These are phyloP conservation scores for Drosophila gunungcola DNA, from an alignment of 1,140 invertebrate species.

Conservation along the genomic window DNA sequence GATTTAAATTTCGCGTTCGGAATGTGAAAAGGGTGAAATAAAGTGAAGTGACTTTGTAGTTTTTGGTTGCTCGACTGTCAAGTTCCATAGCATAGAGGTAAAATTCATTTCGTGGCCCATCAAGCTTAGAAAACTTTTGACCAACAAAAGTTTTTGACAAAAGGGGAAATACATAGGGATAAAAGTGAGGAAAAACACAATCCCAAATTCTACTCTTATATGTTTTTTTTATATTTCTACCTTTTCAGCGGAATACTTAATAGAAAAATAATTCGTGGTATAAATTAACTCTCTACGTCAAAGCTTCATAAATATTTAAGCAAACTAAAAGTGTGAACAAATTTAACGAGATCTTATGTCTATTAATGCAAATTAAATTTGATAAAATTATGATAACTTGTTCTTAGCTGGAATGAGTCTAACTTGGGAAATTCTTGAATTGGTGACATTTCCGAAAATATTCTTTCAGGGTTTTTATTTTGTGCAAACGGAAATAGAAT, in stretches of 20 bases:
- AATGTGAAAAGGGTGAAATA: slow-evolving; percentile 2
- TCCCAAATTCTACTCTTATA: neutral
- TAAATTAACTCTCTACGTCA: slow-evolving; percentile 16
- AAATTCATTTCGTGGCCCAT: neutral
- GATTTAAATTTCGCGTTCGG: neutral
- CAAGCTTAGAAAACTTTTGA: neutral
- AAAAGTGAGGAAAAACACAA: neutral
- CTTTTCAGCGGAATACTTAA: neutral
- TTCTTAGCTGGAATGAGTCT: neutral
- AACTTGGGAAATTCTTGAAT: slow-evolving; percentile 3
- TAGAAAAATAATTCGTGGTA: slow-evolving; percentile 9
- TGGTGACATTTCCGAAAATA: slow-evolving; percentile 12
- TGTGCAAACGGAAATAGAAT: slow-evolving; percentile 5
- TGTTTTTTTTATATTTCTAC: no score
- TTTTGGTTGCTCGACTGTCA: slow-evolving; percentile 3
- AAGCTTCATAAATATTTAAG: slow-evolving; percentile 19
- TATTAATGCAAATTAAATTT: slow-evolving; percentile 2
- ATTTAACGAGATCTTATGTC: slow-evolving; percentile 25
- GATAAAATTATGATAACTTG: slow-evolving; percentile 1
- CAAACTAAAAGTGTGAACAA: slow-evolving; percentile 17
- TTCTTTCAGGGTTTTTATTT: neutral
- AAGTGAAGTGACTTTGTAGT: slow-evolving; percentile 2
- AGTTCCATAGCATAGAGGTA: neutral
- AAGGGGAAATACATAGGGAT: neutral
- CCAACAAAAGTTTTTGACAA: neutral